Evolutionary conservation across 2,113 vertebrate species (phyloP), one percentile per base, ranked within the genome.

Genomic region (Albula goreensis): DNA sequence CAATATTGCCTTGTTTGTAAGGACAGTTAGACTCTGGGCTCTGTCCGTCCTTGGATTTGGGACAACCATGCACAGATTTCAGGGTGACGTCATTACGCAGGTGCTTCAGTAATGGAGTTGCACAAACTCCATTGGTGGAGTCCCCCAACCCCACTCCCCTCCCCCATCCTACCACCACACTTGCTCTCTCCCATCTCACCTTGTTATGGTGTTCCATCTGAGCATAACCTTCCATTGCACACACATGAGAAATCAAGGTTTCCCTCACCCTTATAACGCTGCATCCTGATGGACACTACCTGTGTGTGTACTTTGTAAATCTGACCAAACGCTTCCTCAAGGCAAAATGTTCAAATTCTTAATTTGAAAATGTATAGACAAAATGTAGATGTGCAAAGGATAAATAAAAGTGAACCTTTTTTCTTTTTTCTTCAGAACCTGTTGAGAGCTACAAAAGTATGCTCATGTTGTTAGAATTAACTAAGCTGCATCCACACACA

Each of bases 401-500:
- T 63, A 63, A 63, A 15, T 6, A 15, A 15, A 60, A 60, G 57
- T 0, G 57, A 12, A 60, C 12, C 17, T 60, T 60, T 4, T 60
- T 13, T 13, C 0, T 60, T 60, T 15, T 0, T 66, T 22, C 22
- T 66, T 56, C 6, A 56, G 8, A 19, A 66, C 17, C 4, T 66
- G 22, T 66, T 22, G 15, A 66, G 60, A 5, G 17, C 19, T 3
- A 19, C 60, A 66, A 66, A 66, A 19, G 60, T 0, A 66, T 66
- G 60, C 60, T 4, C 0, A 4, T 15, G 22, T 15, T 5, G 15
- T 66, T 66, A 19, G 4, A 66, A 66, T 66, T 19, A 56, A 22
- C 84, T 83, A 84, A 87, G 83, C 86, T 82, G 49, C 83, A 57
- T 81, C 84, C 66, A 2, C 50, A 17, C 50, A 90, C 86, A 48